These are phyloP conservation scores for Cephonodes hylas DNA, from an alignment of 2,888 invertebrate species.

Conservation along the genomic window DNA sequence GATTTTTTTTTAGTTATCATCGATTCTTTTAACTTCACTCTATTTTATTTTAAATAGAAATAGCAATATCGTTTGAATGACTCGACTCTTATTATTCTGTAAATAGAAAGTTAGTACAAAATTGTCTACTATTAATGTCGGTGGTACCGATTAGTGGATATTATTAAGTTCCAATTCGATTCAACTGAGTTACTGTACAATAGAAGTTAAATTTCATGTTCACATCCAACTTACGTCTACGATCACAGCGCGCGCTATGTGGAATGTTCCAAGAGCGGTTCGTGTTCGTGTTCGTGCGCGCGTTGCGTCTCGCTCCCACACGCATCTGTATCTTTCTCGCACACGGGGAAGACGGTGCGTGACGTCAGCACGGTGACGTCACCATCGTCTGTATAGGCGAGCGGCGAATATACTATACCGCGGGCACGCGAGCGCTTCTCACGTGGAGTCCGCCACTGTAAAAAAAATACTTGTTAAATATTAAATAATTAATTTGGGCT, in stretches of 20 bases:
- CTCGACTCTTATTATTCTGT: no score
- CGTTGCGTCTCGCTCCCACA: conserved; percentile 23
- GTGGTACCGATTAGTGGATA: background rate
- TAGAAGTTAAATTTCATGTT: conserved; percentile 8
- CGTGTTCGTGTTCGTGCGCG: conserved; percentile 40
- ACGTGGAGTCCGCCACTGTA: conserved; percentile 29
- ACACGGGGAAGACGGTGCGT: conserved; percentile 39
- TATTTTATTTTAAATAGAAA: no score
- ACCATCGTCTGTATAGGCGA: conserved; percentile 63
- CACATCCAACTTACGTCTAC: conserved; percentile 45
- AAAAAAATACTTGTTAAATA: conserved; percentile 8
- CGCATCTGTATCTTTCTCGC: conserved; percentile 29
- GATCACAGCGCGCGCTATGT: conserved; percentile 67
- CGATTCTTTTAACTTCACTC: no score
- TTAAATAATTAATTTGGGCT: no score
- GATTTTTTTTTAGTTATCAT: no score
- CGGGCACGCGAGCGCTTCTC: conserved; percentile 38
- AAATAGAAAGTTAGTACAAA: no score
- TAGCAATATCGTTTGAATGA: no score
- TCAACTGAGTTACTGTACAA: conserved; percentile 7
- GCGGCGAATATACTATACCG: conserved; percentile 58
- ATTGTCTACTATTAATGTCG: background rate
- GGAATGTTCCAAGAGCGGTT: conserved; percentile 67
- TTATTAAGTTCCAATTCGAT: background rate
- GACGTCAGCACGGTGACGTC: conserved; percentile 54